Evolutionary conservation across 2,797 vertebrate genomes (phyloP).

Genomic region (Miichthys miiuy): DNA sequence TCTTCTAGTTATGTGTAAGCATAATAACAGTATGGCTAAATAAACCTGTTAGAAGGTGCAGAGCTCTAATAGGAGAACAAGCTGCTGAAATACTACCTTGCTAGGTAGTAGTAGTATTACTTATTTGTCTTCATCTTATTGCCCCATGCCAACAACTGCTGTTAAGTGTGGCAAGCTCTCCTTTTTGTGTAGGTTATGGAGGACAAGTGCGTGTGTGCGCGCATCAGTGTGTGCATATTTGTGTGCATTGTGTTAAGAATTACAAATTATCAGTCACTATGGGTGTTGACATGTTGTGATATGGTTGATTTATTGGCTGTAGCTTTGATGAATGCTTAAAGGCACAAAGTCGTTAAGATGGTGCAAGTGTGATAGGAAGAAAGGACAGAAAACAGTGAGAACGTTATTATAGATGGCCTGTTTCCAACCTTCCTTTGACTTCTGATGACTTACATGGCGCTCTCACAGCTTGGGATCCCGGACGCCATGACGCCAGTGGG

Average conservation of each 20-base stretch:
- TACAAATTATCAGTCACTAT: conserved; percentile 66
- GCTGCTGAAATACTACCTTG: not conserved
- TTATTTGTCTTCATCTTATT: conserved; percentile 10
- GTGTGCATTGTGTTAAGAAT: conserved; percentile 35
- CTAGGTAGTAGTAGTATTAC: not conserved
- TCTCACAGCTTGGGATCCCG: conserved; percentile 15
- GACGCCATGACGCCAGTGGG: conserved; percentile 27
- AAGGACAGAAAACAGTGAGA: conserved; percentile 48
- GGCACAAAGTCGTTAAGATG: conserved; percentile 75
- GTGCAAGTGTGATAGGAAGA: conserved; percentile 59
- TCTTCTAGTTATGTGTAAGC: not conserved
- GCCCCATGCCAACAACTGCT: conserved; percentile 5
- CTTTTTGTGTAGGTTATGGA: conserved; percentile 24
- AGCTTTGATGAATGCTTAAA: conserved; percentile 75
- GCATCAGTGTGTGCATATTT: conserved; percentile 4
- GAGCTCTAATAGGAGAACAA: not conserved
- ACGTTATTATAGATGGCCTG: conserved; percentile 55
- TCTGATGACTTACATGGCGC: conserved; percentile 51
- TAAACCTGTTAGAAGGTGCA: not conserved
- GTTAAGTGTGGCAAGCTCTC: conserved; percentile 1
- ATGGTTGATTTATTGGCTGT: conserved; percentile 73
- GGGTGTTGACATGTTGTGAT: conserved; percentile 67
- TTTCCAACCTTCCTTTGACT: conserved; percentile 63
- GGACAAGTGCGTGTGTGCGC: conserved; percentile 6
- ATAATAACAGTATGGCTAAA: not conserved